Evolutionary conservation across 2,888 invertebrate genomes (phyloP).

Genomic region (Idaea aversata): DNA sequence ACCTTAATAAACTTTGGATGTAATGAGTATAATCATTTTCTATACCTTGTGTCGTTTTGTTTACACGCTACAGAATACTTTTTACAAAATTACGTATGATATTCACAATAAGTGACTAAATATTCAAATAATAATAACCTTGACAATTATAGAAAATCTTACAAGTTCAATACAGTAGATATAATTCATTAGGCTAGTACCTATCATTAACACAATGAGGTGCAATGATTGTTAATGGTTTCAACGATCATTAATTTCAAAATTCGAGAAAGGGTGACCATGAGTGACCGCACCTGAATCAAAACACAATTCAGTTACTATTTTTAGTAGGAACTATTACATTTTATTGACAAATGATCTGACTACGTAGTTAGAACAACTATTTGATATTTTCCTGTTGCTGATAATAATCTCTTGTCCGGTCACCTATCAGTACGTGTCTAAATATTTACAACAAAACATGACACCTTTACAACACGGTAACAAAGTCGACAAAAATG

Average conservation of each 20-base stretch:
- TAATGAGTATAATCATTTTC: slow-evolving; percentile 26
- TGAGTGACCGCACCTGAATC: slow-evolving; percentile 9
- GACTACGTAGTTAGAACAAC: slow-evolving; percentile 27
- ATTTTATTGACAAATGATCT: slow-evolving; percentile 34
- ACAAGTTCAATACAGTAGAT: neutral
- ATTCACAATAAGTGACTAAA: neutral
- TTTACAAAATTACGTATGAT: neutral
- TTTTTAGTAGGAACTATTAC: slow-evolving; percentile 3
- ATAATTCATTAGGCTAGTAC: neutral
- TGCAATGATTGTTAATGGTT: neutral
- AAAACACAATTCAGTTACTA: slow-evolving; percentile 10
- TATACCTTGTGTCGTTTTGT: slow-evolving; percentile 15
- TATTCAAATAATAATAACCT: neutral
- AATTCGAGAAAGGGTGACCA: slow-evolving; percentile 8
- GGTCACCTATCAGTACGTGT: slow-evolving; percentile 17
- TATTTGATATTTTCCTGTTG: slow-evolving; percentile 43
- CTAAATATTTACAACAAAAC: neutral
- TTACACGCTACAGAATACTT: neutral
- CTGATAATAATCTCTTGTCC: slow-evolving; percentile 43
- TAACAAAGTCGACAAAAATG: slow-evolving; percentile 2
- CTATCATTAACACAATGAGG: neutral
- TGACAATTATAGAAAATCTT: neutral
- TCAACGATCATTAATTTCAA: slow-evolving; percentile 1
- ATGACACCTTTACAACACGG: neutral
- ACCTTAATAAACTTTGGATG: slow-evolving; percentile 23